phyloP scores from a whole-genome alignment of 2,113 vertebrate species.

The Donacobius atricapilla region DNA sequence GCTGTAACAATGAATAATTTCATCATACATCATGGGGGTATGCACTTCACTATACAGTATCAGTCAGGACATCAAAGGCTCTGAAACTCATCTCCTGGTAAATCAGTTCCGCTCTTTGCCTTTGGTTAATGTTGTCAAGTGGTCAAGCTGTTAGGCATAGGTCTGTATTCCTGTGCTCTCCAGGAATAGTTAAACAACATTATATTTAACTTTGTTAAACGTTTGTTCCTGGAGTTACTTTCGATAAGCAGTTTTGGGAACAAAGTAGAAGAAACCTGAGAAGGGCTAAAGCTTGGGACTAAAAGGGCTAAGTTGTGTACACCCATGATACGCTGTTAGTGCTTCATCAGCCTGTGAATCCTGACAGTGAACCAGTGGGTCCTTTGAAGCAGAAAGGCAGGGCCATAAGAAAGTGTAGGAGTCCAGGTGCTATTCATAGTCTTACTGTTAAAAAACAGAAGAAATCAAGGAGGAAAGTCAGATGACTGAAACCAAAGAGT shows the following conservation, averaged over 20 bases:
- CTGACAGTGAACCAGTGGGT: not conserved
- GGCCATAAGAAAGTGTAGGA: not conserved
- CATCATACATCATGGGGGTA: rapidly evolving
- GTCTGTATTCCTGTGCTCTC: not conserved
- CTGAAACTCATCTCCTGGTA: not conserved
- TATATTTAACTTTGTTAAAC: not conserved
- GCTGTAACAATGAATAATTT: not conserved
- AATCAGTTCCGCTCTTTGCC: not conserved
- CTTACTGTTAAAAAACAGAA: not conserved
- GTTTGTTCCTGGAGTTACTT: not conserved
- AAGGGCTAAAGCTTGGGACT: not conserved
- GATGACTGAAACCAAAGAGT: not conserved
- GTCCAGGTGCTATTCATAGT: not conserved
- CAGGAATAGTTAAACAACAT: not conserved
- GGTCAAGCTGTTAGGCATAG: not conserved
- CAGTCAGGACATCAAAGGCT: not conserved
- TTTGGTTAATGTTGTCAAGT: not conserved
- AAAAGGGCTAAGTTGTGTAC: rapidly evolving
- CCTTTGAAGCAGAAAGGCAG: not conserved
- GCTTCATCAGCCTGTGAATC: not conserved
- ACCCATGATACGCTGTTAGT: rapidly evolving
- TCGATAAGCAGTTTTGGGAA: not conserved
- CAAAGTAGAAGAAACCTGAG: not conserved
- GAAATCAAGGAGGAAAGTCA: not conserved
- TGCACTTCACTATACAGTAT: not conserved